A percentile compares a stretch with the other conserved stretches of the same genome.
These are phyloP conservation scores for Brachionus sp. DNA, from an alignment of 1,140 invertebrate genomes.

Conservation along the genomic window DNA sequence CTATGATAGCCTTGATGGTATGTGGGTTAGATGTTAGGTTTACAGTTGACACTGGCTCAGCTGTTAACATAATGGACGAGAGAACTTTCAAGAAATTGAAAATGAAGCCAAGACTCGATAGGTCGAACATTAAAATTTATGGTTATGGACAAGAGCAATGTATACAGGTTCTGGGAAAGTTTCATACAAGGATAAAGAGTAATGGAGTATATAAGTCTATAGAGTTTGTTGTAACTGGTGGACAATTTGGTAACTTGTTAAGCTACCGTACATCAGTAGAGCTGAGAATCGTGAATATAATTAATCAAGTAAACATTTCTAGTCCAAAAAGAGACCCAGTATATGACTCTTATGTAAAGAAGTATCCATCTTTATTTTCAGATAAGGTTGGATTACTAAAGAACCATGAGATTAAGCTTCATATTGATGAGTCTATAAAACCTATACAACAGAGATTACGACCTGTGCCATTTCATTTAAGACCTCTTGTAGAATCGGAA, in stretches of 20 bases:
- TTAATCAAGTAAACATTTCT: background rate
- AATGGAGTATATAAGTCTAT: background rate
- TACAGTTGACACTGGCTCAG: background rate
- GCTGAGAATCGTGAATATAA: background rate
- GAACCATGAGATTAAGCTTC: too few species aligned
- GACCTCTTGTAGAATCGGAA: background rate
- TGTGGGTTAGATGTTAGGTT: background rate
- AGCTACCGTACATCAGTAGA: background rate
- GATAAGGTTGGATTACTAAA: background rate
- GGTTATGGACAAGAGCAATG: background rate
- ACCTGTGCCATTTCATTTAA: background rate
- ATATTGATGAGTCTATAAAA: background rate
- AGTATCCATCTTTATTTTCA: background rate
- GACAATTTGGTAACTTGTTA: background rate
- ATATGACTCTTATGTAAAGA: background rate
- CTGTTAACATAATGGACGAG: background rate
- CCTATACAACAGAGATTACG: background rate
- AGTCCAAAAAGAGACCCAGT: background rate
- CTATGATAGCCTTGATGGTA: background rate
- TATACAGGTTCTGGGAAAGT: background rate
- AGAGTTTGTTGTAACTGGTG: background rate
- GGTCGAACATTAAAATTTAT: background rate
- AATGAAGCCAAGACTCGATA: background rate
- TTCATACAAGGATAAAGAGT: too few species aligned
- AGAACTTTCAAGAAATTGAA: background rate